Conservation (phyloP, 2,888 invertebrate species). For the Cephus pygmeus region DNA sequence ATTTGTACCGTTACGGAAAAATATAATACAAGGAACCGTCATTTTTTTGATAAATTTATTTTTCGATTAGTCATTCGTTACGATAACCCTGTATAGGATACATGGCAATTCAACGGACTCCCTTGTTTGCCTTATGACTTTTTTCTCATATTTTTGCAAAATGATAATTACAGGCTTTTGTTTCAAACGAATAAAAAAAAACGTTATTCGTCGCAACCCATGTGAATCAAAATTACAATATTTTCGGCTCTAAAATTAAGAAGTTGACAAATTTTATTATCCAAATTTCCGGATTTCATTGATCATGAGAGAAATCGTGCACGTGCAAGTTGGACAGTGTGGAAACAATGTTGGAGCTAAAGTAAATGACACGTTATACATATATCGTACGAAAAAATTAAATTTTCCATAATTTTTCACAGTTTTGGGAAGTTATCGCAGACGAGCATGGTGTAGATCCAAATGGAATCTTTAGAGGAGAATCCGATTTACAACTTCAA, state of each 20-base stretch:
- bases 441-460: constrained; percentile 77
- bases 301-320: constrained; percentile 82
- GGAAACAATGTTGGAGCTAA: constrained; percentile 87
- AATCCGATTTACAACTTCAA: constrained; percentile 74
- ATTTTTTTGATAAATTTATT: neutral
- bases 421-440: constrained; percentile 87
- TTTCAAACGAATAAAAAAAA: neutral
- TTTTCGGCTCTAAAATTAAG: neutral
- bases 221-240: neutral
- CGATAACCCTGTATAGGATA: neutral
- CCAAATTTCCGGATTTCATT: neutral
- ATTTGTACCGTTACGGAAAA: neutral
- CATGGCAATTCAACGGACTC: neutral
- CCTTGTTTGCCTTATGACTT: neutral
- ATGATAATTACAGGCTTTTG: neutral
- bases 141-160: neutral
- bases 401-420: constrained; percentile 52
- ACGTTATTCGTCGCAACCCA: neutral
- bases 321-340: constrained; percentile 87
- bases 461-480: constrained; percentile 72
- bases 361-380: constrained; percentile 64
- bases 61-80: neutral
- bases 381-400: neutral
- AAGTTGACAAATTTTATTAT: neutral
- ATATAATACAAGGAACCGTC: neutral